Evolutionary conservation across 2,797 vertebrate genomes (phyloP).

Genomic region (Masticophis lateralis): DNA sequence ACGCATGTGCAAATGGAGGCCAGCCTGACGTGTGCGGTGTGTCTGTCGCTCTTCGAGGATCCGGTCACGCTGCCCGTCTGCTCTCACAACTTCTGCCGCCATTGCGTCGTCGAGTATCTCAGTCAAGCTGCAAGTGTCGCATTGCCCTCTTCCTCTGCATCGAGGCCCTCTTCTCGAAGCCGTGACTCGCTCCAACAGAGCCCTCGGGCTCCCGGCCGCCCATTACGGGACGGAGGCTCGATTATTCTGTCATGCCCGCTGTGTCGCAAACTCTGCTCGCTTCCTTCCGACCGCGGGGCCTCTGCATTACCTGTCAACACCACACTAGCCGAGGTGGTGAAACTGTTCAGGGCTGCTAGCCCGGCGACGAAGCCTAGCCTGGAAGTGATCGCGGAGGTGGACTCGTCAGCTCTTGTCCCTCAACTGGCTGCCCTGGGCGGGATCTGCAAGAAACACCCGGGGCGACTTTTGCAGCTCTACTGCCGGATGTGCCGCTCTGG

Average conservation of each 20-base stretch:
- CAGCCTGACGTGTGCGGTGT: slow-evolving; percentile 69
- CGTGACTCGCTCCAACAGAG: background rate
- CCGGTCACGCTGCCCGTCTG: slow-evolving; percentile 67
- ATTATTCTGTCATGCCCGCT: slow-evolving; percentile 55
- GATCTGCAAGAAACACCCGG: slow-evolving; percentile 58
- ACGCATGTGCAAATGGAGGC: slow-evolving; percentile 57
- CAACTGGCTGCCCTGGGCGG: slow-evolving; percentile 5
- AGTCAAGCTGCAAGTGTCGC: slow-evolving; percentile 2
- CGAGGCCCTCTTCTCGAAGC: slow-evolving; percentile 18
- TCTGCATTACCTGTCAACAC: slow-evolving; percentile 63
- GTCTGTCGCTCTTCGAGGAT: slow-evolving; percentile 65
- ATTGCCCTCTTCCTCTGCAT: background rate
- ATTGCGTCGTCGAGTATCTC: slow-evolving; percentile 58
- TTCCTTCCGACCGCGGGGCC: slow-evolving; percentile 51
- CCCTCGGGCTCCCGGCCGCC: background rate
- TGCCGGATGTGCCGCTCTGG: slow-evolving; percentile 64
- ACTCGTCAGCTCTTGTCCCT: background rate
- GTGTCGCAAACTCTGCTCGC: slow-evolving; percentile 61
- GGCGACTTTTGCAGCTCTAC: slow-evolving; percentile 58
- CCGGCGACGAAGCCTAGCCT: background rate
- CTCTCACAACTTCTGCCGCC: slow-evolving; percentile 70
- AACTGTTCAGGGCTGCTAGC: slow-evolving; percentile 37
- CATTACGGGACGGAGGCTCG: background rate
- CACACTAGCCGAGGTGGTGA: slow-evolving; percentile 65
- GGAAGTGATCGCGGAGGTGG: background rate